Evolutionary conservation across 2,113 vertebrate genomes (phyloP).

Genomic region (Pluvianellus socialis): DNA sequence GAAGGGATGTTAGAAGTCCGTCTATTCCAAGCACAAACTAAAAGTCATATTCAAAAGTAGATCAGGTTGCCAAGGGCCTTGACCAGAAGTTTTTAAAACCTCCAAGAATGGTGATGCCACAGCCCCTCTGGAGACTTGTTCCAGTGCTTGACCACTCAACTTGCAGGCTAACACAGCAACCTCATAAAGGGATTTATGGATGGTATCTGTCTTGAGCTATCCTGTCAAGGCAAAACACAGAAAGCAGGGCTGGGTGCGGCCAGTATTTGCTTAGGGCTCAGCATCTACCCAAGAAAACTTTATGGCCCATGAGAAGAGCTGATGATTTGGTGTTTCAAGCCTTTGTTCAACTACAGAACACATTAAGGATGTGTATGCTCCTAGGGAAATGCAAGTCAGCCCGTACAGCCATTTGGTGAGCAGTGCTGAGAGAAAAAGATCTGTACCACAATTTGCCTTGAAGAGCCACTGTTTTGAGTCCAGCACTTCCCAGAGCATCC

Average conservation of each 20-base stretch:
- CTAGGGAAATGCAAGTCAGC: background rate
- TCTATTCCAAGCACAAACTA: background rate
- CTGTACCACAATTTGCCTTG: background rate
- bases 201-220: background rate
- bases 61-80: background rate
- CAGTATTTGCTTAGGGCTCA: background rate
- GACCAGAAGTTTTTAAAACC: background rate
- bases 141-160: background rate
- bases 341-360: background rate
- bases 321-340: background rate
- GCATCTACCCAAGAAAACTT: background rate
- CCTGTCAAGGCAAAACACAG: background rate
- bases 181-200: background rate
- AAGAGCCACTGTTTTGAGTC: background rate
- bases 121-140: background rate
- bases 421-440: background rate
- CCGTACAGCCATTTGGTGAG: background rate
- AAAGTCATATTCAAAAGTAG: background rate
- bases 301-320: background rate
- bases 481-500: background rate
- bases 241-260: background rate
- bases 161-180: background rate
- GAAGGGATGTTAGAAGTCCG: background rate
- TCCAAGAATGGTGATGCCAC: background rate
- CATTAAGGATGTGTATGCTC: background rate